Base-by-base conservation (phyloP, 2,888 invertebrate species). In the Philaethria dido region DNA sequence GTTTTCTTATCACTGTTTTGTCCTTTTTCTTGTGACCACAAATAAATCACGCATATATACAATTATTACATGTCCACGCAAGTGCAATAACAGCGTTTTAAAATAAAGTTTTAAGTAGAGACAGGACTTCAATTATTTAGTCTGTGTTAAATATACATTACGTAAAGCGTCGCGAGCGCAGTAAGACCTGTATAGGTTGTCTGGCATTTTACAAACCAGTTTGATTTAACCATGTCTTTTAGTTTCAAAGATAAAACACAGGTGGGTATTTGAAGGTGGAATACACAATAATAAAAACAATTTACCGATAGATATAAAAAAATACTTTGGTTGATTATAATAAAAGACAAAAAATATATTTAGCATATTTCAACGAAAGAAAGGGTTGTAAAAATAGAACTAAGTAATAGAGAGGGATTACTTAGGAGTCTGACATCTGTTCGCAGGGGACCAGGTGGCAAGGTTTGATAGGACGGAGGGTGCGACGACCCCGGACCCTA, bases 401-500 rank as follows among this genome's bases (percentile, higher is more conserved):
- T 64, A 67, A 70, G 69, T 62, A 68, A 68, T 68, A 62, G 57
- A 66, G 75, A 72, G 74, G 72, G 81, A 80, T 82, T 83, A 78
- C 77, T 85, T 78, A 76, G 73, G 77, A 78, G 77, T 80, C 76
- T 74, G 73, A 78, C 85, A 91, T 91, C 88, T 91, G 90, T 88
- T 88, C 75, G 82, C 79, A 76, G 84, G 84, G 86, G 85, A 83
- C 92, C 91, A 91, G 91, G 91, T 92, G 90, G 80, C 81, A 83
- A 85, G 83, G 80, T 81, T 81, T 79, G 79, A 82, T 85, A 84
- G 86, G 83, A 79, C 77, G 78, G 78, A 88, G 88, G 90, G 89
- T 86, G 88, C 90, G 87, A 83, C 88, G 90, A 91, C 92, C 92
- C 82, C 86, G 82, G 78, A 75, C 86, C 85, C 86, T 83, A 84